Percentiles rank a stretch among this genome's conserved stretches.
Evolutionary conservation across 2,888 invertebrate species (phyloP).

Genomic region (Chelonus formosanus): DNA sequence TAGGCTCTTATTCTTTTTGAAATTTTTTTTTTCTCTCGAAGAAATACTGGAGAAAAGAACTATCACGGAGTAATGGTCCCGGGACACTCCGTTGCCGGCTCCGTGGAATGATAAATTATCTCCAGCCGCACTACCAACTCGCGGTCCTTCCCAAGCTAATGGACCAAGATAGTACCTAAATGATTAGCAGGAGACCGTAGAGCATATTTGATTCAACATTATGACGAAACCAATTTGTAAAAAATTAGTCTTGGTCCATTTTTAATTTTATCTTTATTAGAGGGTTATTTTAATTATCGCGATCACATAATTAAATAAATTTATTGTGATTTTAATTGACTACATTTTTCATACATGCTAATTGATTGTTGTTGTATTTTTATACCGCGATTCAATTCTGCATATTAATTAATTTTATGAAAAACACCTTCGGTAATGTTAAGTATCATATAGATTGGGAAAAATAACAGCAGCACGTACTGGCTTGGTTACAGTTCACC

Average conservation of each 20-base stretch:
- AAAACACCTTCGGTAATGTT: constrained; percentile 9
- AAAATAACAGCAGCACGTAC: constrained; percentile 29
- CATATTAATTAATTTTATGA: constrained; percentile 16
- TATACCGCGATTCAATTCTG: neutral
- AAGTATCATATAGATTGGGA: constrained; percentile 20
- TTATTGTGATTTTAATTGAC: too few relatives aligned
- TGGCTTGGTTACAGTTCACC: constrained; percentile 29
- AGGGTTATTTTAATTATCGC: too few relatives aligned
- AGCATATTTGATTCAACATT: constrained; percentile 31
- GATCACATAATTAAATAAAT: too few relatives aligned
- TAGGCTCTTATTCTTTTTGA: constrained; percentile 19
- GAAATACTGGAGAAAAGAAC: constrained; percentile 26
- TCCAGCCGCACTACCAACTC: constrained; percentile 42
- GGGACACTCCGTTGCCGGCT: constrained; percentile 36
- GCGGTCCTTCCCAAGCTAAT: constrained; percentile 43
- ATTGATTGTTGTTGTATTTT: too few relatives aligned
- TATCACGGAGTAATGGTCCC: constrained; percentile 35
- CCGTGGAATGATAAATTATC: constrained; percentile 45
- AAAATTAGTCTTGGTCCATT: constrained; percentile 18
- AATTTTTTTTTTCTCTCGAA: constrained; percentile 3
- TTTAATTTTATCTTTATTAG: neutral
- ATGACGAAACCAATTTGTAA: constrained; percentile 33
- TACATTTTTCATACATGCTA: too few relatives aligned
- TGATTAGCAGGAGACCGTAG: constrained; percentile 29
- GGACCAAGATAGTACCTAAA: constrained; percentile 42